Evolutionary conservation across 2,113 vertebrate genomes (phyloP).

Genomic region (Sinocyclocheilus anshuiensis): DNA sequence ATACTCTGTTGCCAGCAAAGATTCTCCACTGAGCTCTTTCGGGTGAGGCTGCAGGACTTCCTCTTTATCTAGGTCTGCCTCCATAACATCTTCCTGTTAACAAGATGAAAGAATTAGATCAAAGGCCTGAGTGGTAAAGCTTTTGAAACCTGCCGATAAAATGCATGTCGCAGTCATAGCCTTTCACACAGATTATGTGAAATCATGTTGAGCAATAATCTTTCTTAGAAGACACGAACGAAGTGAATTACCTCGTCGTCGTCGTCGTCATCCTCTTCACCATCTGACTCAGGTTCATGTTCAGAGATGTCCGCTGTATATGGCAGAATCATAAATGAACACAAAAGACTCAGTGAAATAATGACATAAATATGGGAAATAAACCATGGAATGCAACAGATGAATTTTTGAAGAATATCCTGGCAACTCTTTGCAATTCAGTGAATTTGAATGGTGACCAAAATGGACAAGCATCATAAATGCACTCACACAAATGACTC

Average conservation of each 20-base stretch:
- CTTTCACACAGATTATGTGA: neutral
- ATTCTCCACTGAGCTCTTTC: slow-evolving; percentile 90
- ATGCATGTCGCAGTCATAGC: neutral
- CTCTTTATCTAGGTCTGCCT: slow-evolving; percentile 87
- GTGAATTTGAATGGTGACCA: too few species aligned
- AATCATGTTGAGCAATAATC: neutral
- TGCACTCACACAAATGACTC: neutral
- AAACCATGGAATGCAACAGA: too few species aligned
- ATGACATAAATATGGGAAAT: too few species aligned
- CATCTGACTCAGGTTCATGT: slow-evolving; percentile 83
- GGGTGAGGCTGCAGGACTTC: slow-evolving; percentile 86
- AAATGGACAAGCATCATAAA: neutral
- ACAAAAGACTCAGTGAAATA: neutral
- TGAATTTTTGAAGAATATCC: neutral
- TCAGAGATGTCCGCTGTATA: slow-evolving; percentile 78
- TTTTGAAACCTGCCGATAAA: neutral
- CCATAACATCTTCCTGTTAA: slow-evolving; percentile 83
- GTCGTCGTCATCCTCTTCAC: slow-evolving; percentile 91
- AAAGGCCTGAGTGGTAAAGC: neutral
- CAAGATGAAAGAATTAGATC: neutral
- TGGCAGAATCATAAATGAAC: slow-evolving; percentile 10
- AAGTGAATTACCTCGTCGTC: slow-evolving; percentile 76
- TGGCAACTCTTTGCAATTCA: too few species aligned
- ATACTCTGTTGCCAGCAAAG: slow-evolving; percentile 92
- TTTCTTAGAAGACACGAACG: neutral